Conservation (phyloP, 2,797 vertebrate species). For the Tolypeutes matacus region DNA sequence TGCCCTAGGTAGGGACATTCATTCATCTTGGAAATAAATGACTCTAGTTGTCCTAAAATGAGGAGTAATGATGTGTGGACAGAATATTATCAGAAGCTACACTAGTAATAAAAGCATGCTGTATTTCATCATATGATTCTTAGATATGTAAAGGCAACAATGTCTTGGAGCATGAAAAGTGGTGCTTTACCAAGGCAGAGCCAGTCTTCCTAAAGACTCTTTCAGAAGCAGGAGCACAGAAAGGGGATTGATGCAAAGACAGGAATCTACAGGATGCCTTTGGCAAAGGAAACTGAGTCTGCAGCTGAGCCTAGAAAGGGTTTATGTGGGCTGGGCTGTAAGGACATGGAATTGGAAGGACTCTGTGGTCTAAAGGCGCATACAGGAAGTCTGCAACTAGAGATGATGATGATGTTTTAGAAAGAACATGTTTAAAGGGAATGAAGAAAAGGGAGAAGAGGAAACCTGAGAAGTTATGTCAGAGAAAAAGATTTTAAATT, state of each 20-base stretch:
- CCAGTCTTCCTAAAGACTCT: not conserved
- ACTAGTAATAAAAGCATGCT: constrained; percentile 7
- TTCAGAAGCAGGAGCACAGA: not conserved
- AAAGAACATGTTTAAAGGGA: too few species aligned
- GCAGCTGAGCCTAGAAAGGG: not conserved
- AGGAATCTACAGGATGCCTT: not conserved
- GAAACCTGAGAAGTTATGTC: too few species aligned
- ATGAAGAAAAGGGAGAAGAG: too few species aligned
- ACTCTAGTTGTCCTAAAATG: not conserved
- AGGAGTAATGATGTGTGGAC: constrained; percentile 61
- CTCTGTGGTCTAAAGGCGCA: fast-evolving
- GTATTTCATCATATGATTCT: constrained; percentile 27
- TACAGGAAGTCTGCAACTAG: not conserved
- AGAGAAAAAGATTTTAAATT: not conserved
- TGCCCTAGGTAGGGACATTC: constrained; percentile 17
- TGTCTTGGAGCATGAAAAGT: constrained; percentile 38
- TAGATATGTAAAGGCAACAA: constrained; percentile 57
- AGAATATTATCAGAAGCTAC: constrained; percentile 40
- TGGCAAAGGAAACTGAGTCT: not conserved
- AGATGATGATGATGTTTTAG: not conserved
- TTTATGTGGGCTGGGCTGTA: not conserved
- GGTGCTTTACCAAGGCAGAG: not conserved
- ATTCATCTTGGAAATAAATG: constrained; percentile 65
- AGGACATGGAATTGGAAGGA: not conserved
- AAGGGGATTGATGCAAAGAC: too few species aligned